Conservation (phyloP, 2,797 vertebrate genomes). For the Sciurus vulgaris region DNA sequence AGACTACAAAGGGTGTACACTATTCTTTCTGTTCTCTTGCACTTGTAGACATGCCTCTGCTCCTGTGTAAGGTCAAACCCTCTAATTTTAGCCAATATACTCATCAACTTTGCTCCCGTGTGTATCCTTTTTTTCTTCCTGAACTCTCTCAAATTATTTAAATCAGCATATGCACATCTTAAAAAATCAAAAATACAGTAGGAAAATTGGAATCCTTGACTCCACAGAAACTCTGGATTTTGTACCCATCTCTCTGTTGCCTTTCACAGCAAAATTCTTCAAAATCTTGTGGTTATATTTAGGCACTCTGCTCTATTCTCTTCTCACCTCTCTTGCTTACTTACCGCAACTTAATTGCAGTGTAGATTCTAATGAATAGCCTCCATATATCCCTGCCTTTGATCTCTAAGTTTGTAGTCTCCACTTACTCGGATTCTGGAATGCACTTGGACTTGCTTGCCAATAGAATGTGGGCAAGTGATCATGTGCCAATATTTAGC, state of each 20-base stretch:
- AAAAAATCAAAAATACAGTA: background rate
- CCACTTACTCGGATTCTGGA: background rate
- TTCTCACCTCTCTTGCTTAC: background rate
- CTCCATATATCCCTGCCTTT: background rate
- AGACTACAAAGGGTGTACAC: background rate
- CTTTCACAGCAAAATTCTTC: background rate
- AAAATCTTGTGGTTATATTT: background rate
- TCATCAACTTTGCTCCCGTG: background rate
- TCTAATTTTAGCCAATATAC: background rate
- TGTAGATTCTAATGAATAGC: background rate
- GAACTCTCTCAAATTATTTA: background rate
- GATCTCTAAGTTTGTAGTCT: background rate
- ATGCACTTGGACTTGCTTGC: background rate
- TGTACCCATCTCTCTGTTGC: background rate
- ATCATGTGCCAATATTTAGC: background rate
- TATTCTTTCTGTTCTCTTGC: background rate
- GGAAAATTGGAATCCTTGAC: background rate
- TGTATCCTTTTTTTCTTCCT: background rate
- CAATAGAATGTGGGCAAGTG: background rate
- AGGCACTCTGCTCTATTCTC: background rate
- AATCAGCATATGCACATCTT: background rate
- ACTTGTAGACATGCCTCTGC: background rate
- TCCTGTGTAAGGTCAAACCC: fast-evolving
- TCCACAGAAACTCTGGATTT: background rate
- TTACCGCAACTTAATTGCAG: background rate